phyloP scores from a whole-genome alignment of 2,797 vertebrate species.

The Falco concolor region DNA sequence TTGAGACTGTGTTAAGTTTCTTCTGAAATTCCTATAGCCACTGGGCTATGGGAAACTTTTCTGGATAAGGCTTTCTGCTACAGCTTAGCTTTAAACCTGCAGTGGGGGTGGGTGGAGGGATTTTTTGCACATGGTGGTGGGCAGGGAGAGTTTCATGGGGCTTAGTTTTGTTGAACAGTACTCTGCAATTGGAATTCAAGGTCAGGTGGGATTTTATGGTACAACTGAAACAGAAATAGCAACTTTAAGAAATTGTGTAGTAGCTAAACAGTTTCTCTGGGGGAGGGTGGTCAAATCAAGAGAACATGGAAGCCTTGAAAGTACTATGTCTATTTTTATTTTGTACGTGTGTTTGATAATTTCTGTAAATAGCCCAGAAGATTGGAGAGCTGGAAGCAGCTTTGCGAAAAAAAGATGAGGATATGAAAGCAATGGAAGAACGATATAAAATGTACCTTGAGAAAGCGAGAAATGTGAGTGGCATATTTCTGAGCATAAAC shows the following conservation, averaged over 20 bases:
- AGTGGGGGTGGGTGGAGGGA: accelerated
- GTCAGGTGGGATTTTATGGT: background rate
- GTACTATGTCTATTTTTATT: background rate
- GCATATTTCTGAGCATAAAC: background rate
- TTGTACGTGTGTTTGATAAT: background rate
- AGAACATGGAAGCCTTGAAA: background rate
- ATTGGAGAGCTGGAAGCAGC: slow-evolving; percentile 90
- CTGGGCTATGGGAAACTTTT: background rate
- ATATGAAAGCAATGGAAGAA: slow-evolving; percentile 98
- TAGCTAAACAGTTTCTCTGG: background rate
- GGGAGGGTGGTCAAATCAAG: background rate
- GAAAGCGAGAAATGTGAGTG: slow-evolving; percentile 94
- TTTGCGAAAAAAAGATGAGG: slow-evolving; percentile 95
- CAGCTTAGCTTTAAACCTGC: background rate
- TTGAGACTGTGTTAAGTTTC: background rate
- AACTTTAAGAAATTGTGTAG: background rate
- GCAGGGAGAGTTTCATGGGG: background rate
- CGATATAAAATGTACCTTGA: slow-evolving; percentile 99
- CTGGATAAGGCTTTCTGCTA: background rate
- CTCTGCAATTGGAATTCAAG: background rate
- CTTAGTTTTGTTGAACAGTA: background rate
- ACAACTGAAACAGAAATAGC: background rate
- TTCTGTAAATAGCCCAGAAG: slow-evolving; percentile 80
- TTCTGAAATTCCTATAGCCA: background rate
- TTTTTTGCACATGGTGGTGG: background rate